A percentile compares a stretch with the other conserved stretches of the same genome.
Evolutionary conservation across 2,797 vertebrate genomes (phyloP).

Genomic region (Polyboroides typus): DNA sequence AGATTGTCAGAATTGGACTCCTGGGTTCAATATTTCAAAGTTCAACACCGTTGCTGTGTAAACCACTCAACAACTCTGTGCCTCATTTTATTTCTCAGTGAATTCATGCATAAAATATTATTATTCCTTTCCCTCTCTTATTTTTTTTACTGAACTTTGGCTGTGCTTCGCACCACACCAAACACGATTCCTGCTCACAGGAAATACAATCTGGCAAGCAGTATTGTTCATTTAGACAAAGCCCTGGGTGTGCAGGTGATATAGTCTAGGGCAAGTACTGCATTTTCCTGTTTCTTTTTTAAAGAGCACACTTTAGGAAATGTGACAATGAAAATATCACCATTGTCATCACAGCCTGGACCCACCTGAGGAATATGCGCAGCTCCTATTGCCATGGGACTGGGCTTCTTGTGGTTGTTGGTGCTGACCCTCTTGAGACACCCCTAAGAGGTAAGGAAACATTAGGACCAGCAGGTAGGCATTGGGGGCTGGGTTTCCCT

Average conservation of each 20-base stretch:
- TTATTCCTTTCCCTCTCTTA: not conserved
- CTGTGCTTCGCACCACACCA: not conserved
- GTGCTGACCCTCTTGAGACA: not conserved
- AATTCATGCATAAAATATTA: not conserved
- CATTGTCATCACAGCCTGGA: not conserved
- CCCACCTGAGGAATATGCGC: not conserved
- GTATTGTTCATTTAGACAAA: not conserved
- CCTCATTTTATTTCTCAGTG: not conserved
- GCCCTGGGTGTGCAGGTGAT: not conserved
- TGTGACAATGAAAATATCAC: not conserved
- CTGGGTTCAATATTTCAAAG: not conserved
- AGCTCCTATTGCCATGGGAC: not conserved
- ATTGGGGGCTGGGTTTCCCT: not conserved
- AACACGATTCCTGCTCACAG: not conserved
- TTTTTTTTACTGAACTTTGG: not conserved
- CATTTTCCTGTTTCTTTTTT: not conserved
- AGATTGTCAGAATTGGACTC: not conserved
- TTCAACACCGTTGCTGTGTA: not conserved
- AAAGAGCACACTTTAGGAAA: not conserved
- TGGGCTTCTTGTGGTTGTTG: not conserved
- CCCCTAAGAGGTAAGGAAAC: not conserved
- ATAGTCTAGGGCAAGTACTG: not conserved
- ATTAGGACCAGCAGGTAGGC: not conserved
- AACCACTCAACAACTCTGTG: not conserved
- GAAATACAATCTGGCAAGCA: not conserved